phyloP scores from a whole-genome alignment of 2,113 vertebrate species.

The Acanthisitta chloris region DNA sequence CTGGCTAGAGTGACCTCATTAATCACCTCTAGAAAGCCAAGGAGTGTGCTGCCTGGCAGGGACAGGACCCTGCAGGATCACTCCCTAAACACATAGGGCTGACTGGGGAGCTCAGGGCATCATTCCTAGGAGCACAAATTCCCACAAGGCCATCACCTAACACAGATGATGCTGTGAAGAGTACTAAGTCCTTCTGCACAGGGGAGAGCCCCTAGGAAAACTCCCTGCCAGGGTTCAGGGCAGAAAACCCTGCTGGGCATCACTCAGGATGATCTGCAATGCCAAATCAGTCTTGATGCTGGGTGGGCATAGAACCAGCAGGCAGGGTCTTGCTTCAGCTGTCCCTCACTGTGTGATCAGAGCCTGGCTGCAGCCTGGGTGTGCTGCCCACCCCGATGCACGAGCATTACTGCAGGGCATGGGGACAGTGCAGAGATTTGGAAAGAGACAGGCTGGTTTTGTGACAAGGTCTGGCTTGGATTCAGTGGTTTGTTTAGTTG shows the following conservation, averaged over 20 bases:
- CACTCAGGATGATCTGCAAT: rapidly evolving
- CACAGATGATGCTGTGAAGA: not conserved
- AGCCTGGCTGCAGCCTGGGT: not conserved
- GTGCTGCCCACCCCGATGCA: not conserved
- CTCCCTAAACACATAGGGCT: not conserved
- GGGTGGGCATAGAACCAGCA: not conserved
- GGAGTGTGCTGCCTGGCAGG: not conserved
- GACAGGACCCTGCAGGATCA: not conserved
- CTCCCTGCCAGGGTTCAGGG: not conserved
- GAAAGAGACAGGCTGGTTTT: not conserved
- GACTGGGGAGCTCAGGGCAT: not conserved
- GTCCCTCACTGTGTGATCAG: not conserved
- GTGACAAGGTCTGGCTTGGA: not conserved
- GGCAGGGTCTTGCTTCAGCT: not conserved
- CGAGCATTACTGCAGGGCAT: not conserved
- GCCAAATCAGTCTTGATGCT: not conserved
- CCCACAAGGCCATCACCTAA: not conserved
- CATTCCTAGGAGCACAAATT: not conserved
- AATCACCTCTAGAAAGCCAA: not conserved
- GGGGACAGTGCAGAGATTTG: not conserved
- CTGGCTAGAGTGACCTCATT: not conserved
- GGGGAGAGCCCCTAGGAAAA: not conserved
- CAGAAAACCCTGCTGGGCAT: not conserved
- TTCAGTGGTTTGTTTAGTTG: not conserved
- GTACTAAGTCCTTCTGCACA: not conserved